Evolutionary conservation across 1,140 invertebrate species (phyloP), one percentile per base, ranked within the genome.

Genomic region (Elysia chlorotica): DNA sequence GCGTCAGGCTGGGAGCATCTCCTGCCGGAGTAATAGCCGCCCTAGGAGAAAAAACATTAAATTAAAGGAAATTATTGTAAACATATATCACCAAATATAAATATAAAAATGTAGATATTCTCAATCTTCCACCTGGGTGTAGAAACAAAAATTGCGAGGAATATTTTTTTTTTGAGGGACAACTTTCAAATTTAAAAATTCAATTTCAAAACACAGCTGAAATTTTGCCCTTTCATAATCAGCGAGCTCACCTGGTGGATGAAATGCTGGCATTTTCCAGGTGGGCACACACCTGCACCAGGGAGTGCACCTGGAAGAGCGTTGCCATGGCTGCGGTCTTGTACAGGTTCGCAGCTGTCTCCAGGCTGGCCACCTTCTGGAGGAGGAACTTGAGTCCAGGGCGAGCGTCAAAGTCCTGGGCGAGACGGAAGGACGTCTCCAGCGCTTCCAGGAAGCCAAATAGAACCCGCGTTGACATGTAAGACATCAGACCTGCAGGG

Each of bases 341-440:
- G 83, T 97, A 98, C 23, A 97, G 87, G 88, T 97, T 97, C 0
- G 95, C 95, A 17, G 95, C 94, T 78, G 94, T 91, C 48, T 93
- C 93, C 68, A 96, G 90, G 79, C 93, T 93, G 0, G 93, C 94
- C 0, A 97, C 95, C 89, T 97, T 97, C 86, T 97, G 95, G 57
- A 96, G 91, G 4, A 97, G 89, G 85, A 97, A 97, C 85, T 97
- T 97, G 6, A 98, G 87, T 0, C 95, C 95, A 0, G 96, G 95
- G 25, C 95, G 90, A 6, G 91, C 89, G 84, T 98, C 95, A 85
- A 97, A 97, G 79, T 94, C 93, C 79, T 93, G 89, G 0, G 95
- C 93, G 38, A 93, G 90, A 25, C 90, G 90, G 82, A 94, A 94
- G 1, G 94, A 95, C 38, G 93, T 89, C 73, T 95, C 92, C 54